Evolutionary conservation across 1,140 invertebrate genomes (phyloP).

Genomic region (Berghia stephanieae): DNA sequence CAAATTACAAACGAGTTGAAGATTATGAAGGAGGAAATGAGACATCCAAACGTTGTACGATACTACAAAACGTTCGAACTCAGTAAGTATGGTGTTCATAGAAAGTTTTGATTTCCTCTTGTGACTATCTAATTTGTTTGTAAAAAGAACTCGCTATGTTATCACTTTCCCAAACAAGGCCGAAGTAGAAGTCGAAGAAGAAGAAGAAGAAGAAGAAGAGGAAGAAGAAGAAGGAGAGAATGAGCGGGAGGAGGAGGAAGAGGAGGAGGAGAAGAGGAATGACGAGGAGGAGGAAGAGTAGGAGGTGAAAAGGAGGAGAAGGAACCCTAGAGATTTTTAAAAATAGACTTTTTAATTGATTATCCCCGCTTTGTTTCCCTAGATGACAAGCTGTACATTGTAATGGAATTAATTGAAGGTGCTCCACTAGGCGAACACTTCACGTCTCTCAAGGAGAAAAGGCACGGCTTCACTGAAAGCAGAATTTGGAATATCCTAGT

Average conservation of each 20-base stretch:
- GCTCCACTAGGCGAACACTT: conserved; percentile 65
- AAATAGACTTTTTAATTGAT: background rate
- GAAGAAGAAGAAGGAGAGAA: background rate
- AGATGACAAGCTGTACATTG: conserved; percentile 65
- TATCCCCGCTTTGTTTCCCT: conserved; percentile 18
- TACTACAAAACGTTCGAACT: conserved; percentile 67
- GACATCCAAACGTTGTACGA: conserved; percentile 67
- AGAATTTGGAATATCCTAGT: conserved; percentile 67
- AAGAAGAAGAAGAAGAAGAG: too few relatives aligned
- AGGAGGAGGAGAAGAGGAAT: background rate
- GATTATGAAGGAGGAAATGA: conserved; percentile 66
- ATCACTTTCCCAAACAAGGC: too few relatives aligned
- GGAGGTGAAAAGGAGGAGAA: background rate
- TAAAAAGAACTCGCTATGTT: too few relatives aligned
- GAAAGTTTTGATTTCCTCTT: background rate
- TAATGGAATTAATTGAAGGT: conserved; percentile 68
- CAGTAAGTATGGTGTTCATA: conserved; percentile 45
- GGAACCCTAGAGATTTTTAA: background rate
- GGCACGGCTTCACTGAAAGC: conserved; percentile 59
- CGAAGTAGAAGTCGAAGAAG: too few relatives aligned
- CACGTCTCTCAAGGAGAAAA: conserved; percentile 66
- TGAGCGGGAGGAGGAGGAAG: background rate
- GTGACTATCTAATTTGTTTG: too few relatives aligned
- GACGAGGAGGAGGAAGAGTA: too few relatives aligned
- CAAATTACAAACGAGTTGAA: conserved; percentile 67